phyloP scores from a whole-genome alignment of 2,113 vertebrate species.

The Aptenodytes patagonicus region DNA sequence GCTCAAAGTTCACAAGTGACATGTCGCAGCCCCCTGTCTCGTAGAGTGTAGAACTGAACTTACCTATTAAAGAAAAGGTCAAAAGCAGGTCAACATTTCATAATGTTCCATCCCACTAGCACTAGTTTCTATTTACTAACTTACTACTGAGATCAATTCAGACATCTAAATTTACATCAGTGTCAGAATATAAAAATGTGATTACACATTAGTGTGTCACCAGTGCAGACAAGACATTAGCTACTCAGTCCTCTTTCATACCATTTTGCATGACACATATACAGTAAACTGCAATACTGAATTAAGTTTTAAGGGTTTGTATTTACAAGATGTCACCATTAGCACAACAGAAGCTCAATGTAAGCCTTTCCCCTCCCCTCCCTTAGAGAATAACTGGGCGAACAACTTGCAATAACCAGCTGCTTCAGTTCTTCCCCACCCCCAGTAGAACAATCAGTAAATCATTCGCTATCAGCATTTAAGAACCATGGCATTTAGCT shows the following conservation, averaged over 20 bases:
- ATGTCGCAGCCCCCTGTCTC: constrained; percentile 94
- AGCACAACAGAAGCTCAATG: background rate
- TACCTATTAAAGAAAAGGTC: constrained; percentile 80
- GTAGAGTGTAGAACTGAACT: constrained; percentile 93
- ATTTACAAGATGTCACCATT: background rate
- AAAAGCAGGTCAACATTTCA: constrained; percentile 41
- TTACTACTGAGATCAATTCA: background rate
- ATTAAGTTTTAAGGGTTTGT: background rate
- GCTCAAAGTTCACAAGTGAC: constrained; percentile 97
- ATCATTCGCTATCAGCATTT: background rate
- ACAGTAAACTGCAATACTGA: background rate
- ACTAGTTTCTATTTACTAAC: constrained; percentile 1
- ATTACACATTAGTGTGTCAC: background rate
- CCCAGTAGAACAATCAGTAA: background rate
- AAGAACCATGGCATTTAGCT: background rate
- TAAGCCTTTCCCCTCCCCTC: background rate
- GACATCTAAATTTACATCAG: background rate
- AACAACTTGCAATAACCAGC: background rate
- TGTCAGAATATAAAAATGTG: background rate
- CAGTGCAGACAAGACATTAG: background rate
- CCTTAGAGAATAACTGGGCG: background rate
- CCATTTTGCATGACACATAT: background rate
- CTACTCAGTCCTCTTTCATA: background rate
- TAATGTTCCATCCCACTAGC: background rate
- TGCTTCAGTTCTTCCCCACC: background rate